Percentiles rank a stretch among this genome's conserved stretches.
Conservation (phyloP, 2,888 invertebrate species). For the Sarcophaga carnaria region DNA sequence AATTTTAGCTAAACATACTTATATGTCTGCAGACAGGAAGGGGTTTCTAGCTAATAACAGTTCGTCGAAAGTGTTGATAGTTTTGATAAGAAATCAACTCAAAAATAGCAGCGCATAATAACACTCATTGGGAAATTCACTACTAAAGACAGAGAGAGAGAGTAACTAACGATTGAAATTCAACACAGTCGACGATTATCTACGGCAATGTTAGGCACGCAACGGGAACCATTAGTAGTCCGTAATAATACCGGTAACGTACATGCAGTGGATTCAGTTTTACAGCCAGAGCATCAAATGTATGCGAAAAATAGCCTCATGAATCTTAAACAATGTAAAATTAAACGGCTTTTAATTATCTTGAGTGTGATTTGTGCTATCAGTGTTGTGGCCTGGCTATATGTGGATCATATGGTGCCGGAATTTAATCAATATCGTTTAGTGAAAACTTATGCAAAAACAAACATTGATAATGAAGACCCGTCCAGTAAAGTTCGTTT, state of each 20-base stretch:
- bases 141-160: not conserved
- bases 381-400: slow-evolving; percentile 82
- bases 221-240: slow-evolving; percentile 50
- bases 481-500: slow-evolving; percentile 66
- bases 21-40: not conserved
- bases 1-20: not conserved
- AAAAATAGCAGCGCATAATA: slow-evolving; percentile 1
- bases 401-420: slow-evolving; percentile 73
- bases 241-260: slow-evolving; percentile 23
- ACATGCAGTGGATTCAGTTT: slow-evolving; percentile 1
- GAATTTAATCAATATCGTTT: slow-evolving; percentile 77
- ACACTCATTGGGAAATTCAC: not conserved
- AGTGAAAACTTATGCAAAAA: slow-evolving; percentile 57
- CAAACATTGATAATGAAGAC: not conserved
- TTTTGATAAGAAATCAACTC: slow-evolving; percentile 43
- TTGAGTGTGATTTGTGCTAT: slow-evolving; percentile 62
- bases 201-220: slow-evolving; percentile 50
- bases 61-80: slow-evolving; percentile 16
- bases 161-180: not conserved
- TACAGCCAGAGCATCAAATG: slow-evolving; percentile 16
- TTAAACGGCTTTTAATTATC: slow-evolving; percentile 37
- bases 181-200: slow-evolving; percentile 42
- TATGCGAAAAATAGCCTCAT: not conserved
- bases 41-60: not conserved
- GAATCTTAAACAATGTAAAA: slow-evolving; percentile 47